phyloP scores from a whole-genome alignment of 1,140 invertebrate species.

The Bemisia tabaci region DNA sequence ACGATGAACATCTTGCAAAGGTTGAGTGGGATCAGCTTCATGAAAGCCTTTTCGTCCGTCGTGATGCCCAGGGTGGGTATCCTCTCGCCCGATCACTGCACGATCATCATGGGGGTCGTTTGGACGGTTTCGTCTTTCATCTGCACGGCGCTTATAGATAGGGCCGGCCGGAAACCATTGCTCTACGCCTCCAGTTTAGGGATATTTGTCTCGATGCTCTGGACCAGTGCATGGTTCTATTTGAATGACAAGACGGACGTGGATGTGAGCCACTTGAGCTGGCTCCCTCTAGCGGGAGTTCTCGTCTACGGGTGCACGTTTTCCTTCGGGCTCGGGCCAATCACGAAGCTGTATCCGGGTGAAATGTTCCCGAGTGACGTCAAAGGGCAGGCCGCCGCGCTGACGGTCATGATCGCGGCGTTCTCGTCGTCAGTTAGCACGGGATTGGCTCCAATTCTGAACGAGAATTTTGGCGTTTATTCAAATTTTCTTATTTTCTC shows the following conservation, averaged over 20 bases:
- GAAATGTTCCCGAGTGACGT: constrained; percentile 58
- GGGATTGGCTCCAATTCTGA: constrained; percentile 50
- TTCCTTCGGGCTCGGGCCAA: constrained; percentile 59
- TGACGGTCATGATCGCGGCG: constrained; percentile 50
- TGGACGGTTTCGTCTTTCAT: no score
- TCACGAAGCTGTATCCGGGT: constrained; percentile 66
- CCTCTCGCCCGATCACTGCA: no score
- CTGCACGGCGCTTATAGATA: constrained; percentile 46
- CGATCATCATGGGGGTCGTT: no score
- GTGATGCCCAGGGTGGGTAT: no score
- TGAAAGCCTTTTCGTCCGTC: no score
- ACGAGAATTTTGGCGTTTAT: constrained; percentile 43
- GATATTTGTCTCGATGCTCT: constrained; percentile 44
- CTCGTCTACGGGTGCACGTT: constrained; percentile 61
- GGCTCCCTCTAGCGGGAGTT: constrained; percentile 54
- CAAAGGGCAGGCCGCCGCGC: constrained; percentile 56
- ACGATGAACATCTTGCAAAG: no score
- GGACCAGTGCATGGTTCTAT: constrained; percentile 49
- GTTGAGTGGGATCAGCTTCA: no score
- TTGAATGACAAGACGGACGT: constrained; percentile 36
- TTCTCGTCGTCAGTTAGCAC: constrained; percentile 72
- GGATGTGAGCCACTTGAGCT: constrained; percentile 36
- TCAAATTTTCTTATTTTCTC: constrained; percentile 70
- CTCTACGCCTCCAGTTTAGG: constrained; percentile 46
- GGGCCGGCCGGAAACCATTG: constrained; percentile 52